Conservation (phyloP, 2,113 vertebrate species). For the Cebus imitator region DNA sequence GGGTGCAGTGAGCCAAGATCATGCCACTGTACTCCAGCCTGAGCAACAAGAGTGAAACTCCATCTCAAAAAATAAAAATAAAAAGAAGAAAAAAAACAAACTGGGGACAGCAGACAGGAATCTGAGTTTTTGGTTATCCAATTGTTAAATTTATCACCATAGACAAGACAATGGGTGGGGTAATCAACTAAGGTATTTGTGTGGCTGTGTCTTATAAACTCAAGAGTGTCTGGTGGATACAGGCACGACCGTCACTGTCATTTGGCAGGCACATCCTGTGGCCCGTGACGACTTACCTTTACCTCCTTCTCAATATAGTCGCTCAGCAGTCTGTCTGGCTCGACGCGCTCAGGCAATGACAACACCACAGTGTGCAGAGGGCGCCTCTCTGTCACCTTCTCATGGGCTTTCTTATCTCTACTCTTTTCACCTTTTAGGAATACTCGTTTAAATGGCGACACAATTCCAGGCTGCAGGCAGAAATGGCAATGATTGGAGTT, state of each 20-base stretch:
- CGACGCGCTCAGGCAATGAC: slow-evolving; percentile 92
- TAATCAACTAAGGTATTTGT: background rate
- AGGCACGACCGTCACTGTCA: background rate
- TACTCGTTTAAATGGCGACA: slow-evolving; percentile 97
- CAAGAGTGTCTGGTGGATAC: background rate
- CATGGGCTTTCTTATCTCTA: slow-evolving; percentile 95
- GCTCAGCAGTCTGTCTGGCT: slow-evolving; percentile 95
- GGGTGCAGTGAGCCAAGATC: too few relatives aligned
- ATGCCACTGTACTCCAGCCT: too few relatives aligned
- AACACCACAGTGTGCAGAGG: slow-evolving; percentile 94
- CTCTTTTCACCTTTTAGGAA: slow-evolving; percentile 97
- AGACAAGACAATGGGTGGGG: too few relatives aligned
- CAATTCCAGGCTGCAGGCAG: slow-evolving; percentile 91
- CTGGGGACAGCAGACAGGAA: background rate
- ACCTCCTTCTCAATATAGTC: slow-evolving; percentile 99
- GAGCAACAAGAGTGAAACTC: too few relatives aligned
- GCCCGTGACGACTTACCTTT: slow-evolving; percentile 85
- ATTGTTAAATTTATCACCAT: background rate
- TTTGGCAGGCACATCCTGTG: background rate
- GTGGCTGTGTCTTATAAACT: background rate
- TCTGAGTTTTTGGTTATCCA: background rate
- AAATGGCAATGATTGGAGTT: background rate
- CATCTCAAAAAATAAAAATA: too few relatives aligned
- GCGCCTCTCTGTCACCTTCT: slow-evolving; percentile 93
- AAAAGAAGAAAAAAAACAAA: background rate